A percentile compares a stretch with the other conserved stretches of the same genome.
Evolutionary conservation across 2,797 vertebrate genomes (phyloP).

Genomic region (Leptoclinus maculatus): DNA sequence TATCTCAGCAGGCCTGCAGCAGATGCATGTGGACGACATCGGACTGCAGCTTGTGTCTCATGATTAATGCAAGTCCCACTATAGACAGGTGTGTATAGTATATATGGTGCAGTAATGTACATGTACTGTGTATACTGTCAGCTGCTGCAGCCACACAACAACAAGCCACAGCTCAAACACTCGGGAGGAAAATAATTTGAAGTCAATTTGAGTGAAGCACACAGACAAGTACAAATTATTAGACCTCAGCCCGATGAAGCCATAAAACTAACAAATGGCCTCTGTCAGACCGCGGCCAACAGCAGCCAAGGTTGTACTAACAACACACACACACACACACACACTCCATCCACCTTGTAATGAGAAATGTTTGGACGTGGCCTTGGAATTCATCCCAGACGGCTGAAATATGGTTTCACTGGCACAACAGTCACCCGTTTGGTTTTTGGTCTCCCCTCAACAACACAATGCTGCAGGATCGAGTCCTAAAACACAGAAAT

Average conservation of each 20-base stretch:
- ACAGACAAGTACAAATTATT: slow-evolving; percentile 59
- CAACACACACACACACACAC: slow-evolving; percentile 28
- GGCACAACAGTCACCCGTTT: slow-evolving; percentile 56
- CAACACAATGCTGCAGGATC: background rate
- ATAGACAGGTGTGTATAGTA: background rate
- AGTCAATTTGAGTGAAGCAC: slow-evolving; percentile 49
- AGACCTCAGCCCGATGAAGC: slow-evolving; percentile 57
- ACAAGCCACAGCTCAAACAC: slow-evolving; percentile 21
- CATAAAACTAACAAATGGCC: slow-evolving; percentile 73
- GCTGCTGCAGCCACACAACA: background rate
- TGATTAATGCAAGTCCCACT: background rate
- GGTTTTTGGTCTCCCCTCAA: slow-evolving; percentile 44
- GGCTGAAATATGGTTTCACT: slow-evolving; percentile 58
- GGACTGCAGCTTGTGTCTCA: background rate
- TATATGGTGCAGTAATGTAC: background rate
- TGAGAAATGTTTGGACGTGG: slow-evolving; percentile 71
- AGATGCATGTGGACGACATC: background rate
- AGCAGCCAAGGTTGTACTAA: slow-evolving; percentile 59
- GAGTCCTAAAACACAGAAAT: no score
- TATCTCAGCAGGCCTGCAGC: background rate
- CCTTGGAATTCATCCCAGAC: slow-evolving; percentile 62
- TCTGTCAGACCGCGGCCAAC: slow-evolving; percentile 57
- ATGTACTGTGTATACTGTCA: background rate
- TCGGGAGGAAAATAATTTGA: slow-evolving; percentile 40
- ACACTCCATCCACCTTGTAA: slow-evolving; percentile 43